Conservation (phyloP, 2,888 invertebrate genomes). For the Cephus pulcher region DNA sequence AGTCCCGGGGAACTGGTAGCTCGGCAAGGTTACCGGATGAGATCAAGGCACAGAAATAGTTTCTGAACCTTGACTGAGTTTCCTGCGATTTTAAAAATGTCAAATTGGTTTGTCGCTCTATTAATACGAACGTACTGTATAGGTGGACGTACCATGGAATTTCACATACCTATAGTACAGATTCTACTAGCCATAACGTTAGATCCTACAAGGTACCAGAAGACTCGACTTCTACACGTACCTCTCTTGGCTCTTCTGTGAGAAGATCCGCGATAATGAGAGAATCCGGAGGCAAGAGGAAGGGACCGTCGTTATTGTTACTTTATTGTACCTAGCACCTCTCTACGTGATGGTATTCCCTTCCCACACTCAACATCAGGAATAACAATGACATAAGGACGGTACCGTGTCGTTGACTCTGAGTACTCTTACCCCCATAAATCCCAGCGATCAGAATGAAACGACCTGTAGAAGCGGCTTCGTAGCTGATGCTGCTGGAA, state of each 20-base stretch:
- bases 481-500: neutral
- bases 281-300: neutral
- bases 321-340: neutral
- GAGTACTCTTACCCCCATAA: neutral
- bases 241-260: neutral
- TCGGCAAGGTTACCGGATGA: neutral
- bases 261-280: neutral
- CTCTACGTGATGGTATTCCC: constrained; percentile 28
- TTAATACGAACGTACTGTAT: neutral
- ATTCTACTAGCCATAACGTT: neutral
- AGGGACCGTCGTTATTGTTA: neutral
- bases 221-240: neutral
- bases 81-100: neutral
- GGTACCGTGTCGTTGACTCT: constrained; percentile 9
- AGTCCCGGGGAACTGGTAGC: neutral
- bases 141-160: too few relatives aligned
- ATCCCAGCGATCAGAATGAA: neutral
- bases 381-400: constrained; percentile 29
- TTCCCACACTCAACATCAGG: constrained; percentile 26
- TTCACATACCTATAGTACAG: neutral
- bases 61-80: neutral
- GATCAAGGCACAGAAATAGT: neutral
- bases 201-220: neutral
- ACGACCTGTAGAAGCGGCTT: neutral
- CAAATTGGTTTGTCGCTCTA: neutral